phyloP scores from a whole-genome alignment of 64 coral and sea anemone species.

The Pachyseris speciosa region DNA sequence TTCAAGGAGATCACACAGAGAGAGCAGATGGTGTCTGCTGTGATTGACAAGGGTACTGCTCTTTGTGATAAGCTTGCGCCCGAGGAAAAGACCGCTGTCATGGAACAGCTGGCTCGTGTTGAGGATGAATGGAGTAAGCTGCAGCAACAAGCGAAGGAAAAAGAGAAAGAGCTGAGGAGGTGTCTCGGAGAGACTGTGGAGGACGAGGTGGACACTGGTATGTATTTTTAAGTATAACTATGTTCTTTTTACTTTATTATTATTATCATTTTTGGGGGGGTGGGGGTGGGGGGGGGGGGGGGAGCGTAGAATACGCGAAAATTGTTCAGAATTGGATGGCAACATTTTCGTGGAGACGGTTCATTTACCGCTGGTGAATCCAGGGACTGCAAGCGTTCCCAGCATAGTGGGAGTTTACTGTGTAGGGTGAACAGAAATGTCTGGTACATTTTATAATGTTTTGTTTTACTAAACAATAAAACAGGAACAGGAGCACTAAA shows the following conservation, averaged over 20 bases:
- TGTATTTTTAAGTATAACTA: background rate
- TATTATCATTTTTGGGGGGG: no score
- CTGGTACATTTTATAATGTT: no score
- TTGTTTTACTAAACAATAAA: no score
- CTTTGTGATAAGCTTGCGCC: conserved; percentile 66
- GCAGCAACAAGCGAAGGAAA: conserved; percentile 79
- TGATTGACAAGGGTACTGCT: conserved; percentile 61
- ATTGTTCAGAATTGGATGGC: no score
- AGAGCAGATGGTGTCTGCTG: conserved; percentile 39
- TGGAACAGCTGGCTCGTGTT: conserved; percentile 75
- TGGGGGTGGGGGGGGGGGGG: no score
- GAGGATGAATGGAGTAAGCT: conserved; percentile 82
- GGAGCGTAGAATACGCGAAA: no score
- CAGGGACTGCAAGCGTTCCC: no score
- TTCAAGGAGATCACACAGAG: conserved; percentile 53
- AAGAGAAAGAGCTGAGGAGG: conserved; percentile 67
- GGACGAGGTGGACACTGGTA: background rate
- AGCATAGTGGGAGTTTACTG: no score
- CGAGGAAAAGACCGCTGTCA: conserved; percentile 63
- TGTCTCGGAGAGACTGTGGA: conserved; percentile 69
- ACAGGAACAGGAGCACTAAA: no score
- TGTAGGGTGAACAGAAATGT: no score
- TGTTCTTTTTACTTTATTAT: background rate
- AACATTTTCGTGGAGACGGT: no score
- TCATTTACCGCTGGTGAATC: no score